Base-by-base conservation (phyloP, 2,797 vertebrate genomes). In the Otus scops region DNA sequence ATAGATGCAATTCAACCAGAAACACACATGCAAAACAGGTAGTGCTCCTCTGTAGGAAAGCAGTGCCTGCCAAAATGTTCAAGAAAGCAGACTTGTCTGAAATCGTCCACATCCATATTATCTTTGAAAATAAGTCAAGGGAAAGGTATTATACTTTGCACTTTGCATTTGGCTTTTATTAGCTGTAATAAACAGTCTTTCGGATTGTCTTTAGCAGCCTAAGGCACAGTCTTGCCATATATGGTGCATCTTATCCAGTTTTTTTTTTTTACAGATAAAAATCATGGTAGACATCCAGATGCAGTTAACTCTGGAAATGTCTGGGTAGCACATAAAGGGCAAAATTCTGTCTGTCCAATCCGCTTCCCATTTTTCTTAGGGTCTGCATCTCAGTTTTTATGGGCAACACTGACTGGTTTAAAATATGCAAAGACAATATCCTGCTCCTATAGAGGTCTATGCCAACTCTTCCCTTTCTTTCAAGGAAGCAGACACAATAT, bases 111-210 rank as follows among this genome's bases (percentile, higher is more conserved):
- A 74, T 85, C 63, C 6, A 0, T 65, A 38, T 57, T 78, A 45
- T 76, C 27, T 78, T 75, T 61, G 54, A 95, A 77, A 77, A 88
- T 75, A 38, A 92, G 68, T 91, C n/a, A 92, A 67, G 47, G 21
- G 34, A 63, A 61, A 47, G 45, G 20, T 93, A 88, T 83, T 88
- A 47, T 48, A 47, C 53, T 76, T 86, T 77, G n/a, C 64, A 70
- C 28, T 85, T 88, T 20, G 39, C 73, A n/a, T 51, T 39, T 80
- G 78, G 68, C 43, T 92, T 96, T 95, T 94, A 56, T 80, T 89
- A 82, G 38, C 59, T 86, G 53, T 51, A 76, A 77, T 76, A 74
- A 92, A 53, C 32, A 71, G n/a, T 60, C 56, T 53, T 63, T 68
- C 3, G 9, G 73, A 48, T 85, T 59, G 64, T 67, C 77, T 87